A percentile compares a stretch with the other conserved stretches of the same genome.
Evolutionary conservation across 2,113 vertebrate species (phyloP).

Genomic region (Grantiella picta): DNA sequence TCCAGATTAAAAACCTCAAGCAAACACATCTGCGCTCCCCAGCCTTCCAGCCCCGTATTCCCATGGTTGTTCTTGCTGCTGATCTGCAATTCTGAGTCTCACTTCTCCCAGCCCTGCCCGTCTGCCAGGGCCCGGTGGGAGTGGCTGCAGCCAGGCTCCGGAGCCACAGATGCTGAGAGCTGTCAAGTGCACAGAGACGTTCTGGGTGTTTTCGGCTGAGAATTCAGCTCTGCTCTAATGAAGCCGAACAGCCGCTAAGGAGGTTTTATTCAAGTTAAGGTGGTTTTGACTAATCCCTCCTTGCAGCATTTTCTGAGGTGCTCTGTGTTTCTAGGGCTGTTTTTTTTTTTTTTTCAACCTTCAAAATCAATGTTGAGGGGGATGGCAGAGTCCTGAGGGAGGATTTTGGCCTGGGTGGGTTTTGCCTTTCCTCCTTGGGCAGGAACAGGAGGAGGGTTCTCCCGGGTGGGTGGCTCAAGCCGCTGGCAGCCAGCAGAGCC

Average conservation of each 20-base stretch:
- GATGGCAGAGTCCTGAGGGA: not conserved
- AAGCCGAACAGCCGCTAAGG: not conserved
- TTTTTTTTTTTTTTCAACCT: not conserved
- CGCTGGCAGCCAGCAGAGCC: not conserved
- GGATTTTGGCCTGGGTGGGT: not conserved
- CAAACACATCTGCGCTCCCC: accelerated
- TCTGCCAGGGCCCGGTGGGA: not conserved
- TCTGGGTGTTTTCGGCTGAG: not conserved
- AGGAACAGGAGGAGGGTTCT: not conserved
- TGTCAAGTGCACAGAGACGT: not conserved
- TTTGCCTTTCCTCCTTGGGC: not conserved
- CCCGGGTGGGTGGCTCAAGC: accelerated
- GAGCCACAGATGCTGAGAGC: not conserved
- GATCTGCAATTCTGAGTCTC: not conserved
- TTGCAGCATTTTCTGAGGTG: not conserved
- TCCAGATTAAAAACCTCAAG: not conserved
- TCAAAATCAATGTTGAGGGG: not conserved
- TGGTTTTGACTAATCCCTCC: not conserved
- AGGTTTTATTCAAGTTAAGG: not conserved
- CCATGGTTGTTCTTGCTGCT: not conserved
- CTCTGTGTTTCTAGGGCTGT: not conserved
- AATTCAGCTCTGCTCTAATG: not conserved
- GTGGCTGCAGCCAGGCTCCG: not conserved
- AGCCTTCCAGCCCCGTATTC: not conserved
- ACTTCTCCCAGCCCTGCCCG: not conserved